Evolutionary conservation across 2,888 invertebrate species (phyloP).

Genomic region (Danaus chrysippus): DNA sequence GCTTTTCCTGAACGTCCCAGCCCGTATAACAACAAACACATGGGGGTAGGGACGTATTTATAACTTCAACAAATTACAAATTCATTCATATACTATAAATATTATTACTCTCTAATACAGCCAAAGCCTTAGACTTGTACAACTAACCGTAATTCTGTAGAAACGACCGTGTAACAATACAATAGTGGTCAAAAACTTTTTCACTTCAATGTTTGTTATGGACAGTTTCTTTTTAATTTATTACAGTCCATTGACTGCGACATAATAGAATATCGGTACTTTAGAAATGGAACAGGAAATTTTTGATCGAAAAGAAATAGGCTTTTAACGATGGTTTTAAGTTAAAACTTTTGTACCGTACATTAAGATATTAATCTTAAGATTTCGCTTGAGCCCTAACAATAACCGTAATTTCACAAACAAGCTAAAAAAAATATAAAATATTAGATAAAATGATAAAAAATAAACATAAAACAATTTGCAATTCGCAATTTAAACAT

Average conservation of each 20-base stretch:
- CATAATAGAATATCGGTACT: slow-evolving; percentile 1
- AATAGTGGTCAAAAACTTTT: neutral
- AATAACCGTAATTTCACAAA: too few relatives aligned
- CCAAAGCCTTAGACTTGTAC: too few relatives aligned
- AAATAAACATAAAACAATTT: too few relatives aligned
- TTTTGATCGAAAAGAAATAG: too few relatives aligned
- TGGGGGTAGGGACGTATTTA: slow-evolving; percentile 15
- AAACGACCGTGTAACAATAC: too few relatives aligned
- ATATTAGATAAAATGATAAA: too few relatives aligned
- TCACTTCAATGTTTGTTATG: neutral
- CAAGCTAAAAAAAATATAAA: too few relatives aligned
- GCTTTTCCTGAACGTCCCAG: slow-evolving; percentile 25
- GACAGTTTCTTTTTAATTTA: neutral
- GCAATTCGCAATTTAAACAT: too few relatives aligned
- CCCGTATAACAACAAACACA: slow-evolving; percentile 21
- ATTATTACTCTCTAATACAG: too few relatives aligned
- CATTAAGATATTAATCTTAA: too few relatives aligned
- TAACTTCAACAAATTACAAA: neutral
- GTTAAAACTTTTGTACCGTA: neutral
- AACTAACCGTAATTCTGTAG: too few relatives aligned
- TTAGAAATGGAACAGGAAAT: neutral
- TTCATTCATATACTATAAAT: neutral
- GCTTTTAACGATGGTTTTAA: neutral
- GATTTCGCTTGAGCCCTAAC: too few relatives aligned
- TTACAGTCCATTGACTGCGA: neutral